These are phyloP conservation scores for Euura lappo DNA, from an alignment of 1,140 invertebrate genomes.

Conservation along the genomic window DNA sequence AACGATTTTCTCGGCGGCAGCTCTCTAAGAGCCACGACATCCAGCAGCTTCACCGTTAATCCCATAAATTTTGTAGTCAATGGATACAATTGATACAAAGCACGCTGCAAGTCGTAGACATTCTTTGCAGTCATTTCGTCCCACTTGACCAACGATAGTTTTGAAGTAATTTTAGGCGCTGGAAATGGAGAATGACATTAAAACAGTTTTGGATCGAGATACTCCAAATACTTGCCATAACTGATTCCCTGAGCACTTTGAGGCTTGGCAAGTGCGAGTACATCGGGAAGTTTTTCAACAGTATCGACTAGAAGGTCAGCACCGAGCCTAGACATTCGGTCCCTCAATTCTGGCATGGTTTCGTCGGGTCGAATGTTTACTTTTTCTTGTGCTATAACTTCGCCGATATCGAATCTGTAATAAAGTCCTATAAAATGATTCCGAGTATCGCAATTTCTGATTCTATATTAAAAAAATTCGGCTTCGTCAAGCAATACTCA, in stretches of 20 bases:
- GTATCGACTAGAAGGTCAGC: constrained; percentile 71
- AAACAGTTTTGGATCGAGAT: not conserved
- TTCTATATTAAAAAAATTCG: not conserved
- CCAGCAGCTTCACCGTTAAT: constrained; percentile 66
- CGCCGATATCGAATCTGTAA: constrained; percentile 82
- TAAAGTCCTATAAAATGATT: not conserved
- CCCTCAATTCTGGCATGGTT: constrained; percentile 71
- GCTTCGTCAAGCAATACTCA: constrained; percentile 38
- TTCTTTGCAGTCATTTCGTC: constrained; percentile 63
- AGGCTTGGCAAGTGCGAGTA: constrained; percentile 62
- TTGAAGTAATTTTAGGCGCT: constrained; percentile 74
- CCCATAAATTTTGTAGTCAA: constrained; percentile 67
- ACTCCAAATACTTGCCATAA: constrained; percentile 66
- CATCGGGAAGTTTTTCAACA: constrained; percentile 66
- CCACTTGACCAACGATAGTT: constrained; percentile 70
- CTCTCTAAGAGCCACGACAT: constrained; percentile 54
- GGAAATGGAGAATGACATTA: constrained; percentile 43
- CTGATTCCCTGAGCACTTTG: constrained; percentile 69
- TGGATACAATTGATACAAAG: constrained; percentile 68
- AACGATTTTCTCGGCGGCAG: constrained; percentile 24
- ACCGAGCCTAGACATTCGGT: constrained; percentile 72
- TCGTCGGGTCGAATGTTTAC: constrained; percentile 68
- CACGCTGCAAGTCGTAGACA: constrained; percentile 72
- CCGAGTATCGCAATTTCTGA: too few species aligned
- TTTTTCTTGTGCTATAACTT: constrained; percentile 74